Conservation (phyloP, 1,140 invertebrate genomes). For the Macrostomum lignano region DNA sequence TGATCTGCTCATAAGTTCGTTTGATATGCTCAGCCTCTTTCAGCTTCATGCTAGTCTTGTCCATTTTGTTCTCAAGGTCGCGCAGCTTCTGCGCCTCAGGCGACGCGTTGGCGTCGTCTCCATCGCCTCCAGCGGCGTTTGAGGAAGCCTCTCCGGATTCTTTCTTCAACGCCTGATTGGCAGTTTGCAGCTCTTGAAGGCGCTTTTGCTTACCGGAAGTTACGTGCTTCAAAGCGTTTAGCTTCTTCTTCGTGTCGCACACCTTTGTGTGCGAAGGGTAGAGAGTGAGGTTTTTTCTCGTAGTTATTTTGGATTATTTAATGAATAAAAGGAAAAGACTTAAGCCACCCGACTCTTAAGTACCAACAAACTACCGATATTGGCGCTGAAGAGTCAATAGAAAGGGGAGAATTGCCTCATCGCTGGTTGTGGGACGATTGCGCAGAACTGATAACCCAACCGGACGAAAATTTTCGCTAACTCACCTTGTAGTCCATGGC, state of each 20-base stretch:
- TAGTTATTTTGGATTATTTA: conserved; percentile 23
- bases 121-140: conserved; percentile 22
- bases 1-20: conserved; percentile 25
- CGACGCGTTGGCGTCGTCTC: conserved; percentile 22
- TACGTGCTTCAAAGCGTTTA: conserved; percentile 19
- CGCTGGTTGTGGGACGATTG: no score
- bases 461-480: no score
- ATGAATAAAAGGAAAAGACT: no score
- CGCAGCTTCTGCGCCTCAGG: no score
- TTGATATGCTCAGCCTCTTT: conserved; percentile 27
- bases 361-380: no score
- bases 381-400: no score
- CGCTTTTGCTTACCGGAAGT: conserved; percentile 20
- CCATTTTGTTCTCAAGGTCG: conserved; percentile 26
- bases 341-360: no score
- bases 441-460: no score
- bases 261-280: conserved; percentile 26
- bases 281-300: no score
- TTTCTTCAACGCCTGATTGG: conserved; percentile 22
- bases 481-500: no score
- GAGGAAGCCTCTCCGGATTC: conserved; percentile 18
- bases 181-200: conserved; percentile 17
- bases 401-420: no score
- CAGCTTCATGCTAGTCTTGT: conserved; percentile 26
- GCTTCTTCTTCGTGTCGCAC: conserved; percentile 19